Evolutionary conservation across 1,140 invertebrate species (phyloP).

Genomic region (Globodera rostochiensis): DNA sequence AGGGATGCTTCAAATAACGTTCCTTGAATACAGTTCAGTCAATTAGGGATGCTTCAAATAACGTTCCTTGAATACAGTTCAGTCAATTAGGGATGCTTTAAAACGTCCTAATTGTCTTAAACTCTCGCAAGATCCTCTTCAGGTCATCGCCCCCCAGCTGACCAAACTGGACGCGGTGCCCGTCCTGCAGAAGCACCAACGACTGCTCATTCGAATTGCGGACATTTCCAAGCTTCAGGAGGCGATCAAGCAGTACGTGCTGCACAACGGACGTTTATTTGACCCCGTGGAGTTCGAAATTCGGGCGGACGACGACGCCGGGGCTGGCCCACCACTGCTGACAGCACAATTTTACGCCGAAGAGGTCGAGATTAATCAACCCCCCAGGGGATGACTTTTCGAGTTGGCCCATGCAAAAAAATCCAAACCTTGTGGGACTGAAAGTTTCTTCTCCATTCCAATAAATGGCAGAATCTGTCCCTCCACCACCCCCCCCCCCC

Average conservation of each 20-base stretch:
- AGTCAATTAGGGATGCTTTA: no score
- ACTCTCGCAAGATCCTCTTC: background rate
- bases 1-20: no score
- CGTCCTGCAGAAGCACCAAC: slow-evolving; percentile 39
- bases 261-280: slow-evolving; percentile 53
- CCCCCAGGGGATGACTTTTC: background rate
- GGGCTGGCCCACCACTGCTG: slow-evolving; percentile 31
- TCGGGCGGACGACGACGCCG: slow-evolving; percentile 32
- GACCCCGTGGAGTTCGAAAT: slow-evolving; percentile 62
- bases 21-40: no score
- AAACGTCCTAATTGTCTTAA: background rate
- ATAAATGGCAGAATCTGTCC: background rate
- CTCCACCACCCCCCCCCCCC: background rate
- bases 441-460: no score
- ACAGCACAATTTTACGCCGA: slow-evolving; percentile 56
- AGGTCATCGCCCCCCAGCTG: slow-evolving; percentile 52
- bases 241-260: slow-evolving; percentile 55
- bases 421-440: no score
- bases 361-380: slow-evolving; percentile 26
- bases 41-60: no score
- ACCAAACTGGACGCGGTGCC: slow-evolving; percentile 56
- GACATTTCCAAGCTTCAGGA: slow-evolving; percentile 49
- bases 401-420: background rate
- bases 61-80: background rate
- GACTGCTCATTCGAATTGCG: slow-evolving; percentile 42